phyloP scores from a whole-genome alignment of 2,113 vertebrate species.

The Mungos mungo region DNA sequence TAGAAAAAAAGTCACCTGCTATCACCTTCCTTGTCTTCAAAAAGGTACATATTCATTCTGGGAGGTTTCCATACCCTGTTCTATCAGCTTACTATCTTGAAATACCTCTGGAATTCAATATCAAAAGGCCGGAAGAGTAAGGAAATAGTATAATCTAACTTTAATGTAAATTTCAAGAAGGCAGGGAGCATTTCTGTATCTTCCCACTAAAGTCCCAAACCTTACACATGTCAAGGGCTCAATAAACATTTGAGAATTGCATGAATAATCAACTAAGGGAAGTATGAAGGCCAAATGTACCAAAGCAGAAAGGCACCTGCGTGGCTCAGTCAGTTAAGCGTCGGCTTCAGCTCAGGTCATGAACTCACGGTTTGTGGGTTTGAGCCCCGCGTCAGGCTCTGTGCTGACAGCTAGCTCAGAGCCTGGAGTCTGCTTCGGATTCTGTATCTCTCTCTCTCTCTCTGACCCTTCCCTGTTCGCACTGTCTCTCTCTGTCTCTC shows the following conservation, averaged over 20 bases:
- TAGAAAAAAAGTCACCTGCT: not conserved
- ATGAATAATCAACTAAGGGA: not conserved
- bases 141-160: not conserved
- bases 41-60: not conserved
- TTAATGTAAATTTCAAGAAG: conserved; percentile 25
- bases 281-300: not conserved
- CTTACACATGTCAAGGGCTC: not conserved
- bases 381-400: no score
- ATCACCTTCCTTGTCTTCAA: not conserved
- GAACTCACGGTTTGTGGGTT: no score
- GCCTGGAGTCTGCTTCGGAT: no score
- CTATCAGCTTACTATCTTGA: not conserved
- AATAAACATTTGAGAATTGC: not conserved
- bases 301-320: not conserved
- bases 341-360: no score
- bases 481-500: no score
- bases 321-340: no score
- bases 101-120: not conserved
- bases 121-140: not conserved
- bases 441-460: no score
- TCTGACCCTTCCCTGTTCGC: no score
- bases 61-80: not conserved
- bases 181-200: not conserved
- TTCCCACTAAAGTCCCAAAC: not conserved
- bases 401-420: no score